A percentile compares a stretch with the other conserved stretches of the same genome.
Evolutionary conservation across 2,888 invertebrate genomes (phyloP).

Genomic region (Heliconius sara): DNA sequence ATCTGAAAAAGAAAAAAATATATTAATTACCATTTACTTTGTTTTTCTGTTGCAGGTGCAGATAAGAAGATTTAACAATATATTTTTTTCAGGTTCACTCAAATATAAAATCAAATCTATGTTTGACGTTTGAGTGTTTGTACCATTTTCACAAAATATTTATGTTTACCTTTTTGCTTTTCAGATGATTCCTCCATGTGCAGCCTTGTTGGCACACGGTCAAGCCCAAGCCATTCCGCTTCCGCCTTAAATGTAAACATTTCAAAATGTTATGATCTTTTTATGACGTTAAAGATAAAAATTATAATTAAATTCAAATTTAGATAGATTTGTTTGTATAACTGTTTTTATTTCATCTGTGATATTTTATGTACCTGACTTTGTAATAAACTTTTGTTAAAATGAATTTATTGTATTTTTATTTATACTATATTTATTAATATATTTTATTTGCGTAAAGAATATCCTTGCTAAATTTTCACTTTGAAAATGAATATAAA

Average conservation of each 20-base stretch:
- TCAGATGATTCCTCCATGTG: conserved; percentile 82
- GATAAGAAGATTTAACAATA: conserved; percentile 74
- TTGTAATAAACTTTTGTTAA: conserved; percentile 39
- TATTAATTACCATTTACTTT: conserved; percentile 74
- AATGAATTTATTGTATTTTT: conserved; percentile 2
- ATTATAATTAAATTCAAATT: conserved; percentile 1
- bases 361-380: conserved; percentile 53
- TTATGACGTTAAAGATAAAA: conserved; percentile 57
- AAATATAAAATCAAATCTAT: conserved; percentile 58
- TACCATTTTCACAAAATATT: conserved; percentile 60
- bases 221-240: conserved; percentile 86
- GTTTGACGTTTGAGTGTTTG: conserved; percentile 76
- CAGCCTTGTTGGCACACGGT: conserved; percentile 86
- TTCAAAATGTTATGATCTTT: conserved; percentile 65
- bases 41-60: conserved; percentile 81
- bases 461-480: not conserved
- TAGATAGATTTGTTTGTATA: not conserved
- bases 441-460: not conserved
- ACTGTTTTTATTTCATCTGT: conserved; percentile 43
- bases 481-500: not conserved
- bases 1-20: conserved; percentile 72
- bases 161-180: conserved; percentile 82
- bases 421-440: not conserved
- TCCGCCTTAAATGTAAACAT: conserved; percentile 83
- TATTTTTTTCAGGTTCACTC: conserved; percentile 73